Percentiles rank a stretch among this genome's conserved stretches.
These are phyloP conservation scores for Conger conger DNA, from an alignment of 2,113 vertebrate species.

Conservation along the genomic window DNA sequence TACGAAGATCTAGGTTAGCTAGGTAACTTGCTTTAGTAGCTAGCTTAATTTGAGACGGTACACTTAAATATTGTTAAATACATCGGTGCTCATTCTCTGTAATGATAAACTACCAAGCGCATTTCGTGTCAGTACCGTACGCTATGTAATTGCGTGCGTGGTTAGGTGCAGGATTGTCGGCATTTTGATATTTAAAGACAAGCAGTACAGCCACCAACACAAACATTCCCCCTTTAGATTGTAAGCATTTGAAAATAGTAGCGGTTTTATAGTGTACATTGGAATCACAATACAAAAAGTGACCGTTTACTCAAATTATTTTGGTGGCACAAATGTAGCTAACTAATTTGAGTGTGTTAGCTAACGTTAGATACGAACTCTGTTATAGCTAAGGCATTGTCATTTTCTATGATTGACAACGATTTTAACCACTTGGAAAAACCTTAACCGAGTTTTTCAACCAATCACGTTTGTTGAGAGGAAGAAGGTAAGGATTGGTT, in stretches of 20 bases:
- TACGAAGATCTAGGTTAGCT: not conserved
- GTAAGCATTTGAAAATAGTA: not conserved
- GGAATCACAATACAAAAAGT: not conserved
- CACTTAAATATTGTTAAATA: not conserved
- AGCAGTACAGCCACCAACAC: not conserved
- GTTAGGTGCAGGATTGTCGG: not conserved
- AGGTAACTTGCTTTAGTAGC: not conserved
- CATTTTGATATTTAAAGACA: not conserved
- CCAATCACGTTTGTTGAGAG: constrained; percentile 46
- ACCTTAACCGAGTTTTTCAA: constrained; percentile 41
- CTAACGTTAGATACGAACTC: constrained; percentile 31
- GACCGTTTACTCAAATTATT: not conserved
- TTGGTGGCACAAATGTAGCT: not conserved
- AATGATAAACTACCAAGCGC: not conserved
- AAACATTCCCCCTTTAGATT: not conserved
- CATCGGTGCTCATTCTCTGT: not conserved
- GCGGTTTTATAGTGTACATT: not conserved
- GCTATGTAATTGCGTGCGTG: not conserved
- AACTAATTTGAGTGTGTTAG: constrained; percentile 10
- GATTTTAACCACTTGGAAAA: constrained; percentile 57
- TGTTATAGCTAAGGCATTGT: constrained; percentile 56
- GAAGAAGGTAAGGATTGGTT: constrained; percentile 42
- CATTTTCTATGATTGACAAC: constrained; percentile 66
- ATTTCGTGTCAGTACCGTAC: not conserved
- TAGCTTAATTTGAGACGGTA: not conserved